Base-by-base conservation (phyloP, 1,140 invertebrate genomes). In the Brachionus paranguensis region DNA sequence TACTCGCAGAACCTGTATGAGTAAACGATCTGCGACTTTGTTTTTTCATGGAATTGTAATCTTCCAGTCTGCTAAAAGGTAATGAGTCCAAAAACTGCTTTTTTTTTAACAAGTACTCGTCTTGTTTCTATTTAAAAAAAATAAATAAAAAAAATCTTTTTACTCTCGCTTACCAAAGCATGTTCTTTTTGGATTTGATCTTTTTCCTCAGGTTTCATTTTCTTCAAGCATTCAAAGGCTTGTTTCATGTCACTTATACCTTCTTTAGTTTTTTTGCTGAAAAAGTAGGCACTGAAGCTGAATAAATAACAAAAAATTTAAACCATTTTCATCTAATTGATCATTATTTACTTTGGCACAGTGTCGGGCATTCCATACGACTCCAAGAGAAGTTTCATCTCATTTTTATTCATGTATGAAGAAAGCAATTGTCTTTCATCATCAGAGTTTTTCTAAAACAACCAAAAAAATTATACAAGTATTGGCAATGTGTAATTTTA, bases 351-450 rank as follows among this genome's bases (percentile, higher is more conserved):
- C 72, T 76, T 76, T 20, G 72, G 72, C 17, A 76, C 72, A 14
- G 43, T 27, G 11, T 76, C 72, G 0, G 72, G 72, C 72, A 76
- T 76, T 2, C 72, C 72, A 47, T 76, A 76, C 24, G 72, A 76
- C 43, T 76, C 45, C 20, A 76, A 5, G 3, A 76, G 27, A 7
- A 76, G 11, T 76, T 76, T 50, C 2, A 50, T 11, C 14, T 76
- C 45, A 50, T 76, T 76, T 76, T 76, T 76, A 50, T 76, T 76
- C 27, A 76, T 29, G 50, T 50, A 76, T 1, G 43, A 50, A 1
- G 17, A 47, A 27, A 76, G 33, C 24, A 50, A 27, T 50, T 37
- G 68, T 24, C 37, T 72, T 72, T 72, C 68, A 43, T 72, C 41
- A 20, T 45, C 43, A 5, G 68, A 72, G 43, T 43, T 72, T 72